A percentile compares a stretch with the other conserved stretches of the same genome.
These are phyloP conservation scores for Lethocerus indicus DNA, from an alignment of 1,140 invertebrate genomes.

Conservation along the genomic window DNA sequence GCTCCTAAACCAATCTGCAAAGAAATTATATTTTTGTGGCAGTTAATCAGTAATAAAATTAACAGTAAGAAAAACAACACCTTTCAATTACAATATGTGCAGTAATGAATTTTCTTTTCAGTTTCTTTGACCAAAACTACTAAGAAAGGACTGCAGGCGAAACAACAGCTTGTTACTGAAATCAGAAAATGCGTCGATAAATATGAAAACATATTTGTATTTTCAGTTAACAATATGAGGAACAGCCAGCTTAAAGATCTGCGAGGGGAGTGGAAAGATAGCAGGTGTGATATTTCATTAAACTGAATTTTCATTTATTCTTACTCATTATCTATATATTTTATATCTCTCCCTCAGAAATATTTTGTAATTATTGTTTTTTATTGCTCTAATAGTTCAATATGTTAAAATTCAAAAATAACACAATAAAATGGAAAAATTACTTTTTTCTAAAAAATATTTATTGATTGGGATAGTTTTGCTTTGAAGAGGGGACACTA, in stretches of 20 bases:
- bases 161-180: slow-evolving; percentile 80
- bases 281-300: slow-evolving; percentile 28
- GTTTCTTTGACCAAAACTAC: slow-evolving; percentile 90
- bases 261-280: slow-evolving; percentile 69
- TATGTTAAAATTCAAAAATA: too few relatives aligned
- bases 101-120: slow-evolving; percentile 32
- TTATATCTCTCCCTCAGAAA: neutral
- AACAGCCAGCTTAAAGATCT: slow-evolving; percentile 80
- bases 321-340: neutral
- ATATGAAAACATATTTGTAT: slow-evolving; percentile 76
- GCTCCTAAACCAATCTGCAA: too few relatives aligned
- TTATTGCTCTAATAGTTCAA: too few relatives aligned
- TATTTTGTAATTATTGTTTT: slow-evolving; percentile 3
- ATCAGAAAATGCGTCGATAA: slow-evolving; percentile 63
- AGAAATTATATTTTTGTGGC: too few relatives aligned
- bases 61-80: too few relatives aligned
- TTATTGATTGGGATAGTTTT: too few relatives aligned
- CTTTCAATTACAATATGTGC: too few relatives aligned
- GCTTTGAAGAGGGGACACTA: too few relatives aligned
- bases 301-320: neutral
- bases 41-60: too few relatives aligned
- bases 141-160: slow-evolving; percentile 74
- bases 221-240: slow-evolving; percentile 83
- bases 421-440: too few relatives aligned
- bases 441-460: too few relatives aligned